These are phyloP conservation scores for Hirudinaria manillensis DNA, from an alignment of 2,888 invertebrate genomes.

Conservation along the genomic window DNA sequence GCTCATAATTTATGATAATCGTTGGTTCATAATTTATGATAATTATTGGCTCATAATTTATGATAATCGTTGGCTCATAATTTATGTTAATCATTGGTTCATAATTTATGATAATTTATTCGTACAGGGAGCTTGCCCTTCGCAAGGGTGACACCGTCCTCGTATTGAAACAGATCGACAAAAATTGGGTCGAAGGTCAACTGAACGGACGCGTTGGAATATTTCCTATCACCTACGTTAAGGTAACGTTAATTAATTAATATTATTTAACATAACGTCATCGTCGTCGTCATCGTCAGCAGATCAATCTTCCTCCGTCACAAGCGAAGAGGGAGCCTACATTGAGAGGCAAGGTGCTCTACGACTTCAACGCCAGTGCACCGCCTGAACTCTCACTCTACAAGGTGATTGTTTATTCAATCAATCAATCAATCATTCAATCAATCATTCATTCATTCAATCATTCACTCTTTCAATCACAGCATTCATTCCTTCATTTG, in stretches of 20 bases:
- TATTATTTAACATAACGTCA: not conserved
- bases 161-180: slow-evolving; percentile 18
- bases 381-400: slow-evolving; percentile 7
- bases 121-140: slow-evolving; percentile 17
- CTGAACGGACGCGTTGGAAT: slow-evolving; percentile 11
- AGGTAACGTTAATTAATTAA: not conserved
- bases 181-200: slow-evolving; percentile 24
- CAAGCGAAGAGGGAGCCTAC: not conserved
- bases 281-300: not conserved
- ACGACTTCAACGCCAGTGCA: not conserved
- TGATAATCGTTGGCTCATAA: not conserved
- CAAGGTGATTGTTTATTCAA: not conserved
- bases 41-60: not conserved
- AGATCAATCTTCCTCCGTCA: not conserved
- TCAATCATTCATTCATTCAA: too few species aligned
- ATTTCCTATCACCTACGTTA: slow-evolving; percentile 27
- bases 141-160: slow-evolving; percentile 9
- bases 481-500: too few species aligned
- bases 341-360: not conserved
- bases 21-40: not conserved
- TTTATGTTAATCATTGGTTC: not conserved
- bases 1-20: not conserved
- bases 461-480: too few species aligned
- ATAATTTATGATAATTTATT: not conserved
- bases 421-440: not conserved